Evolutionary conservation across 1,140 invertebrate species (phyloP), one percentile per base, ranked within the genome.

Genomic region (Nasonia vitripennis): DNA sequence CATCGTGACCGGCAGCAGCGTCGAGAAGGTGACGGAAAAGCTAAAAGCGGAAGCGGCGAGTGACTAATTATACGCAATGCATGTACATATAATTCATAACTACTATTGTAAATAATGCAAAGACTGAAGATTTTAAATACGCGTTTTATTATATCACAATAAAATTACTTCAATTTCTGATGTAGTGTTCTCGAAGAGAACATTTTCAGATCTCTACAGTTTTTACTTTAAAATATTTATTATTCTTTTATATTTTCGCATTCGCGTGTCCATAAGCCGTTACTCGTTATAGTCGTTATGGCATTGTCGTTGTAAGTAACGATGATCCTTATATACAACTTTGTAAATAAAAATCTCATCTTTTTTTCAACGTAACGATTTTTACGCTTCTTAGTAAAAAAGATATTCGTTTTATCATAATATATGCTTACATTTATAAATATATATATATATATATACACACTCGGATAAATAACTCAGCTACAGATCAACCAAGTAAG

Each of bases 1-100:
- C 14, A 88, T 92, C 75, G 90, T 94, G n/a, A 87, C 90, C 48
- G 92, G 91, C 27, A 89, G 88, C 6, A 91, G 90, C 11, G 83
- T 91, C 48, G 92, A 93, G 84, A 89, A 92, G 45, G 88, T 94
- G 17, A 86, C 90, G 37, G 88, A 91, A 71, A 93, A 91, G 86
- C 87, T 94, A 17, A 91, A 89, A 78, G 80, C 86, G 31, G 91
- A 93, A 88, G 90, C 93, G 62, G 86, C 89, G 70, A 87, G 78
- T 77, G 37, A 81, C 34, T 81, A 37, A 51, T 20, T 62, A n/a
- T 17, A 17, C 27, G 27, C 27, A 27, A 27, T 27, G 27, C 27
- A 27, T 27, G 27, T 2, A 27, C 27, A 27, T 27, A 27, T 27
- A 27, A 27, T n/a, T 62, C 20, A 62, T n/a, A 55, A 12, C 14